Base-by-base conservation (phyloP, 2,888 invertebrate genomes). In the Amphipyra tragopoginis region DNA sequence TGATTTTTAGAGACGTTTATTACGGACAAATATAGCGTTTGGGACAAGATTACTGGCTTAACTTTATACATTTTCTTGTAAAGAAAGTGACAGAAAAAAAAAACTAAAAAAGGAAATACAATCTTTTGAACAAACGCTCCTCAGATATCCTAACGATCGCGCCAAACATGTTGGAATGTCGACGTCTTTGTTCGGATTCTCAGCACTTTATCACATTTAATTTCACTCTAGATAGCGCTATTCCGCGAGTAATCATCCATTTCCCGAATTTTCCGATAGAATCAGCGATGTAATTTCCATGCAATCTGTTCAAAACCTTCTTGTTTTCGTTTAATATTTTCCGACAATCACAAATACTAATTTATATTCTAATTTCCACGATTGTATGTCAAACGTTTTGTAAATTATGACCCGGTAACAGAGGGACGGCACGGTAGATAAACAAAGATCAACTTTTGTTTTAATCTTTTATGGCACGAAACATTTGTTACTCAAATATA, bases 161-260 rank as follows among this genome's bases (percentile, higher is more conserved):
- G 34, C 64, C 49, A 50, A 72, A 73, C 66, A 65, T 36, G 55
- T 57, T n/a, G 77, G 77, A 67, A 76, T 73, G 73, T 76, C 39
- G 52, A 62, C 40, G 52, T 60, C 70, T 73, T 52, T 56, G 39
- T 76, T 65, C 58, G 13, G 56, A 54, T 60, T 29, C 60, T 56
- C 43, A 5, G 51, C 43, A 33, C 52, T 65, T 63, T 67, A 70
- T 61, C 60, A 69, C 72, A 61, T 65, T 68, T 65, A 72, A 64
- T 75, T 75, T 69, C 49, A 52, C 48, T 72, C 38, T 11, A 59
- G 40, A 49, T 39, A 29, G 21, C 21, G 1, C 21, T 14, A 48
- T 59, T 49, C 49, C 40, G 29, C 52, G 34, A 48, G 50, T 33
- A 70, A 55, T 59, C 58, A 62, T 47, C 47, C 60, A 53, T 40